Base-by-base conservation (phyloP, 1,140 invertebrate species). In the Eupristina koningsbergeri region DNA sequence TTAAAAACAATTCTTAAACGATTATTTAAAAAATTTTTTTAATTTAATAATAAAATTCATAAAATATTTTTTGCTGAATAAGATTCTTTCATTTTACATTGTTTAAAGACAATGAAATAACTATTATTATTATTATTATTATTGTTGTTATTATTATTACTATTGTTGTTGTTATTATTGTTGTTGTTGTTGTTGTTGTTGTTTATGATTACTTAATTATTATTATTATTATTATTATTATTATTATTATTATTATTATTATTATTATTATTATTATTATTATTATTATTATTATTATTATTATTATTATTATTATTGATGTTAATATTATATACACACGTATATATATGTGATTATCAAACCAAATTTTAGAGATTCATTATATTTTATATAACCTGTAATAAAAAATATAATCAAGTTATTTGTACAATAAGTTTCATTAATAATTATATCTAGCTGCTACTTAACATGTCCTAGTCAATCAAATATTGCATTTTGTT, bases 401-500 rank as follows among this genome's bases (percentile, higher is more conserved):
- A 34, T 58, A 31, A 39, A 11, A n/a, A 29, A 41, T 53, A 79
- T 6, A 45, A 58, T 39, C 26, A 69, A 76, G 31, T 64, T 75
- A 41, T 71, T 71, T 71, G 53, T 58, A 50, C 50, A 78, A 71
- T 78, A 83, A 78, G 47, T 26, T 34, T 26, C 34, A 83, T 50
- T 85, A 85, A 86, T 86, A 85, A 85, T 76, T 86, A 74, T 88
- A 87, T 90, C 90, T 91, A 92, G 90, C 91, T 89, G 88, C 88
- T 89, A 91, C 86, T 89, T 88, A 88, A 91, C 89, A 86, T 87
- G 86, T 90, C 87, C 90, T 91, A 92, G 90, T 91, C 91, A 91
- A 88, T n/a, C n/a, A n/a, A n/a, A n/a, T 87, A 87, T 87, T 90
- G 87, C 88, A 91, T 90, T 90, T 90, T 86, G 85, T 89, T 87